A percentile compares a stretch with the other conserved stretches of the same genome.
Evolutionary conservation across 2,113 vertebrate genomes (phyloP).

Genomic region (Benitochromis conjunctus): DNA sequence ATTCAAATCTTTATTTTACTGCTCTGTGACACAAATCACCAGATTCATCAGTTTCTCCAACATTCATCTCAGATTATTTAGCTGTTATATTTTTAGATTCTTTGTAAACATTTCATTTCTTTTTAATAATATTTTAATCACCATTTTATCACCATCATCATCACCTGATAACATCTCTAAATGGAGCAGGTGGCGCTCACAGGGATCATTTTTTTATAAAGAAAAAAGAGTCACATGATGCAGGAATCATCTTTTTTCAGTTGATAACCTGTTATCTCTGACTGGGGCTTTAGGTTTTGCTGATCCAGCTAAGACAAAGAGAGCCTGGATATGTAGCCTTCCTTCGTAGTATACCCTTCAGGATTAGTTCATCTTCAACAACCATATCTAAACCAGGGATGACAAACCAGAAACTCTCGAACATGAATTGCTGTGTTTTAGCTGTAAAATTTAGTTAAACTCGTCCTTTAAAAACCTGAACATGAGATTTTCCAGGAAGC

Average conservation of each 20-base stretch:
- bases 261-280: background rate
- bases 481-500: background rate
- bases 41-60: background rate
- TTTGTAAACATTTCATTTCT: background rate
- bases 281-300: background rate
- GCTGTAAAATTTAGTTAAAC: background rate
- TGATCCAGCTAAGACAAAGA: background rate
- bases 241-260: background rate
- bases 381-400: background rate
- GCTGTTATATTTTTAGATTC: background rate
- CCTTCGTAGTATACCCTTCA: background rate
- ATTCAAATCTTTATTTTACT: too few species aligned
- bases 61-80: background rate
- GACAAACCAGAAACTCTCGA: background rate
- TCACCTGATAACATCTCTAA: background rate
- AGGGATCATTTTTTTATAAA: background rate
- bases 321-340: background rate
- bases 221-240: background rate
- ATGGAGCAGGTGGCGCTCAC: background rate
- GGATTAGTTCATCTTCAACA: background rate
- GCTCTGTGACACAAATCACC: background rate
- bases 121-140: background rate
- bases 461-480: background rate
- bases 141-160: background rate
- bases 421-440: background rate